Base-by-base conservation (phyloP, 2,888 invertebrate genomes). In the Catotricha subobsoleta region DNA sequence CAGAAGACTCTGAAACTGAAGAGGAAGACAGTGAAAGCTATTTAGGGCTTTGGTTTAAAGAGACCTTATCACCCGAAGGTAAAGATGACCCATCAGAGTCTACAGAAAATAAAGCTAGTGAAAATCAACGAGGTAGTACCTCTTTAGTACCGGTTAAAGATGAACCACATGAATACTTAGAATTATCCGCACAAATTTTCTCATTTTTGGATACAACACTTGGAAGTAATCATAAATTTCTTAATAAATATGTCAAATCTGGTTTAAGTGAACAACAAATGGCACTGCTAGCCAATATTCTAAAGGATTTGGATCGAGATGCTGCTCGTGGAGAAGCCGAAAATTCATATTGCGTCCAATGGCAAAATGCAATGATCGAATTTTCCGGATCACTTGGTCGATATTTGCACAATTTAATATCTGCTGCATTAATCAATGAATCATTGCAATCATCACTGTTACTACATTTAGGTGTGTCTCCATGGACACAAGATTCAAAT, bases 1-100 rank as follows among this genome's bases (percentile, higher is more conserved):
- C 88, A 0, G 86, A 86, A 56, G 90, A 88, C 56, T 87, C 86
- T 39, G 82, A 84, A 44, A 82, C 80, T 31, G 86, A 86, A 56
- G 65, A 58, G 53, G 36, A 45, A 44, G 60, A 62, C 42, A 62
- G 62, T 45, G 60, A 60, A 44, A 59, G 60, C 40, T 61, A 61
- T 48, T 50, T 62, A 45, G 92, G 92, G 0, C 75, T 87, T 49
- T 92, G 91, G 91, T 88, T 94, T 62, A 91, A 92, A 57, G 88
- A 91, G 55, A 88, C 90, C 0, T 67, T 92, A 10, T 84, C 86
- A 19, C 86, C 88, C 0, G 63, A 62, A 50, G 54, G 56, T 1
- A 57, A 54, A 29, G 57, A 61, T 13, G 80, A 81, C 48, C 68
- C 70, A 9, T 60, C 67, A 1, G 80, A 76, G 48, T 67, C 67